Conservation (phyloP, 2,888 invertebrate genomes). For the Rhimphoctona megacephalus region DNA sequence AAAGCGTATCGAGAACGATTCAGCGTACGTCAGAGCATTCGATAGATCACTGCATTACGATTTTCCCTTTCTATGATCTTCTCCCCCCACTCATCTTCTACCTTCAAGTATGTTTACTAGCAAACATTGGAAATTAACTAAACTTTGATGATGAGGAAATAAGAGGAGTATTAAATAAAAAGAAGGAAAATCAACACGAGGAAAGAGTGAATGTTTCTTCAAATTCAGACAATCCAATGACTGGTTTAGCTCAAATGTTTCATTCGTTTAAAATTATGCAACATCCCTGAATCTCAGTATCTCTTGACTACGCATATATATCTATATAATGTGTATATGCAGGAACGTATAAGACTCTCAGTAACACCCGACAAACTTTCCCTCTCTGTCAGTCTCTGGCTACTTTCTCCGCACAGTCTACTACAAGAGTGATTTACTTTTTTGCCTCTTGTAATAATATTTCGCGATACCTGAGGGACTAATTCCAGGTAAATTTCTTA, state of each 20-base stretch:
- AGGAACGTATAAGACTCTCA: constrained; percentile 8
- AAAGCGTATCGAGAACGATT: constrained; percentile 48
- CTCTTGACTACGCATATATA: neutral
- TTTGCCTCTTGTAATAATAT: constrained; percentile 8
- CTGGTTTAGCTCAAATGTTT: neutral
- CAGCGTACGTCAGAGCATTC: constrained; percentile 16
- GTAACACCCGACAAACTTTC: constrained; percentile 58
- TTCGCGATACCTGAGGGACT: neutral
- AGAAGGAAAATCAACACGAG: constrained; percentile 10
- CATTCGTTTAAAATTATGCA: constrained; percentile 11
- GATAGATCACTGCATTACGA: neutral
- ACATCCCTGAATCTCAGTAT: constrained; percentile 14
- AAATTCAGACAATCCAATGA: neutral
- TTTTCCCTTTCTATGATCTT: neutral
- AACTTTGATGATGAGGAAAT: neutral
- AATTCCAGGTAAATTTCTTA: neutral
- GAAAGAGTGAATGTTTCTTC: constrained; percentile 17
- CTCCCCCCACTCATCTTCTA: neutral
- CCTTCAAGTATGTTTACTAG: neutral
- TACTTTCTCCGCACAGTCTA: constrained; percentile 52
- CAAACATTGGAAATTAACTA: neutral
- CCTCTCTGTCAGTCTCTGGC: constrained; percentile 51
- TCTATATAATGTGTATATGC: neutral
- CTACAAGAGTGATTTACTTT: constrained; percentile 17
- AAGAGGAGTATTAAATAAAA: neutral